Percentiles rank a stretch among this genome's conserved stretches.
phyloP scores from a whole-genome alignment of 1,140 invertebrate species.

The Amyelois transitella region DNA sequence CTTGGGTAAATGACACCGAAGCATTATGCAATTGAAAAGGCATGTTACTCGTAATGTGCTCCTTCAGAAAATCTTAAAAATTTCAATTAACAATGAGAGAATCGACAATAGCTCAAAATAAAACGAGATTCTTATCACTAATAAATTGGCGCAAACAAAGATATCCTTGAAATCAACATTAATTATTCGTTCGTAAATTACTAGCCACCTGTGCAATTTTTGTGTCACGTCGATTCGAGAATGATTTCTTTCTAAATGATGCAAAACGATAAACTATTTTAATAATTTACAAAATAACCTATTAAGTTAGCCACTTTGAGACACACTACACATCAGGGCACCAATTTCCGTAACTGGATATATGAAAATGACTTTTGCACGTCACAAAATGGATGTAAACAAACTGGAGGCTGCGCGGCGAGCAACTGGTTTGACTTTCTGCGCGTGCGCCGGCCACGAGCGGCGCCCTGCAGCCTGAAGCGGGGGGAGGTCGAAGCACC shows the following conservation, averaged over 20 bases:
- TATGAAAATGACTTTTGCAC: slow-evolving; percentile 1
- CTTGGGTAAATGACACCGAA: too few species aligned
- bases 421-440: slow-evolving; percentile 59
- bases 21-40: too few species aligned
- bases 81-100: not conserved
- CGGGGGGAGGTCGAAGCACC: slow-evolving; percentile 21
- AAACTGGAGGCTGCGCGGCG: slow-evolving; percentile 68
- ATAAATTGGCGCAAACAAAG: not conserved
- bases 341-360: not conserved
- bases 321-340: not conserved
- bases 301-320: not conserved
- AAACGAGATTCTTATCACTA: not conserved
- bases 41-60: too few species aligned
- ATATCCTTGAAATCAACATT: slow-evolving; percentile 2
- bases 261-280: slow-evolving; percentile 6
- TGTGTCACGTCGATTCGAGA: slow-evolving; percentile 36
- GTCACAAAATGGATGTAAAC: slow-evolving; percentile 56
- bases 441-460: slow-evolving; percentile 50
- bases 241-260: too few species aligned
- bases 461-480: slow-evolving; percentile 12
- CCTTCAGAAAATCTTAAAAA: not conserved
- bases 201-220: slow-evolving; percentile 37
- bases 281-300: too few species aligned
- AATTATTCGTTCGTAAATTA: slow-evolving; percentile 8
- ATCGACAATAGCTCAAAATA: not conserved